Percentiles rank a stretch among this genome's conserved stretches.
Evolutionary conservation across 2,888 invertebrate species (phyloP).

Genomic region (Drosophila anomalipes): DNA sequence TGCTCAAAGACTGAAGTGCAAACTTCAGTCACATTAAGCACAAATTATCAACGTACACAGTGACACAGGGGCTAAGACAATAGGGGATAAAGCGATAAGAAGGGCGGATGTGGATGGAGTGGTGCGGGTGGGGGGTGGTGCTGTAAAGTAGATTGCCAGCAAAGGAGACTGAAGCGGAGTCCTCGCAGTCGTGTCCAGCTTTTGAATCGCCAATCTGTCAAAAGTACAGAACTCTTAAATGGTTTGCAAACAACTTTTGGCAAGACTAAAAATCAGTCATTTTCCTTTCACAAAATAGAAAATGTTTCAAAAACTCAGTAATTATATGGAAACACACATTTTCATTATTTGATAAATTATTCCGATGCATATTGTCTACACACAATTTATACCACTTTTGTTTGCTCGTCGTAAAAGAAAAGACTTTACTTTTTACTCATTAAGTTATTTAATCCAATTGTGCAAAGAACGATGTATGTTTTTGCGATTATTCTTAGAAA

Average conservation of each 20-base stretch:
- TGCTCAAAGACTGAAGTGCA: constrained; percentile 76
- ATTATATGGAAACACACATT: background rate
- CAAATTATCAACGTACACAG: constrained; percentile 74
- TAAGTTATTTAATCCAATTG: background rate
- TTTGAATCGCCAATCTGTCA: constrained; percentile 25
- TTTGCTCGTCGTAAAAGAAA: background rate
- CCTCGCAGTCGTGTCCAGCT: constrained; percentile 33
- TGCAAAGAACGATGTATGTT: background rate
- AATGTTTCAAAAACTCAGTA: background rate
- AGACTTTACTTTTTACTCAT: background rate
- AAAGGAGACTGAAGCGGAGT: constrained; percentile 11
- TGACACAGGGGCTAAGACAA: constrained; percentile 35
- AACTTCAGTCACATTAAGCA: constrained; percentile 76
- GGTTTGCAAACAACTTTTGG: constrained; percentile 18
- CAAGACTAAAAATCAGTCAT: constrained; percentile 1
- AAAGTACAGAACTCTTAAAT: constrained; percentile 13
- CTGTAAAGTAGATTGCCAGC: background rate
- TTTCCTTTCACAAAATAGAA: background rate
- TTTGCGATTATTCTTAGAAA: background rate
- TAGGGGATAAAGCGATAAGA: background rate
- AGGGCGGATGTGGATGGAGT: background rate
- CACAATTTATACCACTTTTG: background rate
- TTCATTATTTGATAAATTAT: background rate
- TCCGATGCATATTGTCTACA: too few relatives aligned
- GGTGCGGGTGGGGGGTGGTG: background rate